Evolutionary conservation across 2,797 vertebrate genomes (phyloP), one percentile per base, ranked within the genome.

Genomic region (Oceanodroma leucorhoa): DNA sequence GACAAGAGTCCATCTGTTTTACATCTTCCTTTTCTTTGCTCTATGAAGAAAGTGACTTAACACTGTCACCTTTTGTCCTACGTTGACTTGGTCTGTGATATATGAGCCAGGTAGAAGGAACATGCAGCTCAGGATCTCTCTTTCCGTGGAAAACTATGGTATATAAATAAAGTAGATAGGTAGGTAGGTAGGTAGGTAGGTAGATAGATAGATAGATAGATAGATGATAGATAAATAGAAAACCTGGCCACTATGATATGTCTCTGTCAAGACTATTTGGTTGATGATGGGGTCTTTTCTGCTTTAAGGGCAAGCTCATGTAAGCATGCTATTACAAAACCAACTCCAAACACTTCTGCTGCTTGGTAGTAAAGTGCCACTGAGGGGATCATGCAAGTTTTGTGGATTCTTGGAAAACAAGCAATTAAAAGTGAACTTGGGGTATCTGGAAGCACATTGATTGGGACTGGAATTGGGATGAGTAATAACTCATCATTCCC

Each of bases 131-230:
- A 29, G 9, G 11, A 43, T 72, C 19, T 36, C 3, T 14, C 10
- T 80, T 73, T 55, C 58, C 69, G 13, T 40, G 38, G 11, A 67
- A 64, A 79, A 22, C 12, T 3, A 40, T 12, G 5, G 3, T 21
- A 41, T 21, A 16, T 8, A 57, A 3, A 40, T 10, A 15, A 19
- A 5, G 19, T 7, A 57, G 16, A 38, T 40, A 40, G 27, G 22
- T 22, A 32, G 21, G 23, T 2, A 51, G 29, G 18, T 6, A 50
- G 23, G 20, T 3, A 19, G 51, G 11, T 10, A 18, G 29, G 43
- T 4, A 18, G 23, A 3, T 3, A 19, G 36, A 26, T 1, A 32
- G 21, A 41, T 1, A 21, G 45, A 48, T 1, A 15, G 55, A 34
- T 2, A 57, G 55, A 57, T 9, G 34, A 57, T 6, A 53, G 10